phyloP scores from a whole-genome alignment of 2,797 vertebrate species.

The Melanotaenia nigrans region DNA sequence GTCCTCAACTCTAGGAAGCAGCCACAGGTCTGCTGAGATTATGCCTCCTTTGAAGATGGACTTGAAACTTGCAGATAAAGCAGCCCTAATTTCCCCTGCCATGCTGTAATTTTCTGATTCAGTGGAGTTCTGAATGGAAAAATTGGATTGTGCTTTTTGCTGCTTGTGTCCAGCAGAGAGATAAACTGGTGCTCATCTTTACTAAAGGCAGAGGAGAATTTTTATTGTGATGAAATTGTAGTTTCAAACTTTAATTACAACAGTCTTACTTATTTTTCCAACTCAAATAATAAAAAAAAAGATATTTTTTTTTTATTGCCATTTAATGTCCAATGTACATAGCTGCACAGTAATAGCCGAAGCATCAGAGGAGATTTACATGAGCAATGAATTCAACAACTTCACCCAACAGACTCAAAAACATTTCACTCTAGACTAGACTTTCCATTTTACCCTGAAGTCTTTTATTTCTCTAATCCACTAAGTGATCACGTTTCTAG shows the following conservation, averaged over 20 bases:
- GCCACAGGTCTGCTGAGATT: constrained; percentile 12
- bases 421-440: constrained; percentile 24
- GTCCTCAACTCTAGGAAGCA: constrained; percentile 35
- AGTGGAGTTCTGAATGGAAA: constrained; percentile 39
- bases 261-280: constrained; percentile 13
- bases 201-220: constrained; percentile 31
- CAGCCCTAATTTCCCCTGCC: constrained; percentile 37
- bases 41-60: constrained; percentile 27
- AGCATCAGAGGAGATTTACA: constrained; percentile 53
- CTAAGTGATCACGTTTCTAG: constrained; percentile 9
- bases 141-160: constrained; percentile 38
- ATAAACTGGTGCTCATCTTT: constrained; percentile 53
- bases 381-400: constrained; percentile 58
- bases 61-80: constrained; percentile 43
- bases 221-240: constrained; percentile 34
- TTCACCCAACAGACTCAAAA: constrained; percentile 30
- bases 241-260: constrained; percentile 30
- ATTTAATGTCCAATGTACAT: constrained; percentile 29
- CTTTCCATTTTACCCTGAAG: constrained; percentile 58
- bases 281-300: constrained; percentile 31
- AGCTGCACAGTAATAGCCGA: constrained; percentile 20
- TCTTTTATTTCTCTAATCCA: constrained; percentile 56
- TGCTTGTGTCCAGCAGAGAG: constrained; percentile 43
- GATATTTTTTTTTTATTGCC: constrained; percentile 11
- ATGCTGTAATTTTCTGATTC: constrained; percentile 39